Evolutionary conservation across 2,113 vertebrate species (phyloP), one percentile per base, ranked within the genome.

Genomic region (Megaptera novaeangliae): DNA sequence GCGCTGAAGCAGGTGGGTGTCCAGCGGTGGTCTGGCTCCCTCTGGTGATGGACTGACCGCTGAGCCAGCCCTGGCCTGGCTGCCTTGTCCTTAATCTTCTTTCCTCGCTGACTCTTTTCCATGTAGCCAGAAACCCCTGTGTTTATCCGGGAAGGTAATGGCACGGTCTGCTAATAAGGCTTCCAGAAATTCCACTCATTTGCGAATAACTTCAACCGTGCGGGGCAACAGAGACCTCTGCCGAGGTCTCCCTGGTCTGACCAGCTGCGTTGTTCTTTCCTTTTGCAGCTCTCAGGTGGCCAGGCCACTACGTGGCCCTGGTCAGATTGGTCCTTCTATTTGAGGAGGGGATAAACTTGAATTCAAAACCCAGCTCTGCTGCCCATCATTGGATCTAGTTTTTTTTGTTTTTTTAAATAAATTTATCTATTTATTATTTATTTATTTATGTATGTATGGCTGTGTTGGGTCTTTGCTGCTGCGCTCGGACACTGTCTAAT

Each of bases 1-100:
- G 99, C 99, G 98, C 99, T 99, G 97, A 99, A 99, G 99, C 99
- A 99, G 99, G 99, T 99, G 97, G 41, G 98, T 83, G 25, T 34
- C 39, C 17, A 2, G 15, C 69, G 11, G 52, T 8, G 0, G 0
- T n/a, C 8, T 57, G 41, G 66, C 69, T 66, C 83, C 82, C 78
- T 94, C 63, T 88, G 17, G 20, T 68, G 49, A 49, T 0, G 0
- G 55, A 9, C 44, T 39, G 3, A 9, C 44, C 44, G 3, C 52
- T 0, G 1, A 18, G 0, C 6, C 23, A 39, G 61, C 29, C 11
- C 13, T 29, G 8, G 18, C 82, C 55, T n/a, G 68, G 5, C 14
- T 23, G n/a, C 71, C 55, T n/a, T 17, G 3, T 55, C 68, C 49
- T 17, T 27, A 3, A 1, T 41, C 52, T 17, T n/a, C 36, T 36